These are phyloP conservation scores for Lathamus discolor DNA, from an alignment of 2,113 vertebrate species.

Conservation along the genomic window DNA sequence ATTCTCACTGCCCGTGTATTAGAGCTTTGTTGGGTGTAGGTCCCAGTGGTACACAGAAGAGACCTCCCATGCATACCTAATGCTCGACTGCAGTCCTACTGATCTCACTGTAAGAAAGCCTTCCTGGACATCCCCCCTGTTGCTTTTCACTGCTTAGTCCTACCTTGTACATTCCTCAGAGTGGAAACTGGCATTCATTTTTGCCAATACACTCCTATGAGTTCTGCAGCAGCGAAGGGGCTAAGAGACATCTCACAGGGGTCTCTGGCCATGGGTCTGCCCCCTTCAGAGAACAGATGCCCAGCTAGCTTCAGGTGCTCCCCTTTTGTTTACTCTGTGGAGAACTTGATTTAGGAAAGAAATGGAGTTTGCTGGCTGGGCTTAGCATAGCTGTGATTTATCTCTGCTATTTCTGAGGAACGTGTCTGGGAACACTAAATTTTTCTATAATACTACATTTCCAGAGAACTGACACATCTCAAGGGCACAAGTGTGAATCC, in stretches of 20 bases:
- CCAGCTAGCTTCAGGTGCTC: not conserved
- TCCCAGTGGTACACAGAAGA: not conserved
- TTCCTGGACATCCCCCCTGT: not conserved
- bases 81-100: not conserved
- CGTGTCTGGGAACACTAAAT: not conserved
- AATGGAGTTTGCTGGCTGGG: not conserved
- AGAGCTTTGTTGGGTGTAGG: not conserved
- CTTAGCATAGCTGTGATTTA: not conserved
- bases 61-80: not conserved
- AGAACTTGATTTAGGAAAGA: not conserved
- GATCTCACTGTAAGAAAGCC: not conserved
- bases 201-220: not conserved
- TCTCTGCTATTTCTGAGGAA: not conserved
- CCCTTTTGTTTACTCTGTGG: not conserved
- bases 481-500: not conserved
- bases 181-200: not conserved
- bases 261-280: not conserved
- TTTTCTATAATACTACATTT: not conserved
- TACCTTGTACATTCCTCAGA: not conserved
- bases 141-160: not conserved
- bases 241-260: accelerated
- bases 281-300: not conserved
- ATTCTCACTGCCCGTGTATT: not conserved
- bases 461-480: not conserved
- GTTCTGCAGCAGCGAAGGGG: not conserved